phyloP scores from a whole-genome alignment of 1,140 invertebrate species.

The Oryzaephilus surinamensis region DNA sequence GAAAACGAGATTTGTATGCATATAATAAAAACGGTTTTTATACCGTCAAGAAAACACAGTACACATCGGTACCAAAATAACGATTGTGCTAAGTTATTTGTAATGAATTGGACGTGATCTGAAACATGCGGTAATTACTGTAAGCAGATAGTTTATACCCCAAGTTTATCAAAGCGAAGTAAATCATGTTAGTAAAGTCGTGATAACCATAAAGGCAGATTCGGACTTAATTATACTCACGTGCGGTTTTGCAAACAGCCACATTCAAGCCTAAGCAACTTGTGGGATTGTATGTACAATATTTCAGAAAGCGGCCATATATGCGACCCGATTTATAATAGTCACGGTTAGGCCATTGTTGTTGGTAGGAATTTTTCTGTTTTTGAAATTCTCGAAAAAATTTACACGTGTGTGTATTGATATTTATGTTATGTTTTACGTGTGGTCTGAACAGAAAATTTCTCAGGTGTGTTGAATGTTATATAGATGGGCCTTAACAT shows the following conservation, averaged over 20 bases:
- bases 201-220: slow-evolving; percentile 30
- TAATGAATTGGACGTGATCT: slow-evolving; percentile 14
- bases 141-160: slow-evolving; percentile 13
- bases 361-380: slow-evolving; percentile 12
- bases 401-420: slow-evolving; percentile 9
- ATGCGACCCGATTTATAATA: slow-evolving; percentile 20
- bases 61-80: too few species aligned
- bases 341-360: slow-evolving; percentile 29
- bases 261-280: too few species aligned
- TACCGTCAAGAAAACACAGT: too few species aligned
- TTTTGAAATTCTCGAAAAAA: slow-evolving; percentile 2
- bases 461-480: too few species aligned
- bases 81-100: too few species aligned
- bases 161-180: slow-evolving; percentile 29
- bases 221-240: slow-evolving; percentile 31
- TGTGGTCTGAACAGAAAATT: too few species aligned
- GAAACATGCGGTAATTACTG: slow-evolving; percentile 11
- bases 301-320: slow-evolving; percentile 23
- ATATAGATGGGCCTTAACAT: too few species aligned
- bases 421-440: too few species aligned
- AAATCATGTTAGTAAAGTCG: slow-evolving; percentile 28
- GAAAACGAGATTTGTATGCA: too few species aligned
- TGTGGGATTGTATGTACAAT: slow-evolving; percentile 2
- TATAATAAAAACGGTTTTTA: too few species aligned
- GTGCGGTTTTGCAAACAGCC: slow-evolving; percentile 27